Percentiles rank a stretch among this genome's conserved stretches.
Evolutionary conservation across 2,113 vertebrate species (phyloP).

Genomic region (Bubo scandiacus): DNA sequence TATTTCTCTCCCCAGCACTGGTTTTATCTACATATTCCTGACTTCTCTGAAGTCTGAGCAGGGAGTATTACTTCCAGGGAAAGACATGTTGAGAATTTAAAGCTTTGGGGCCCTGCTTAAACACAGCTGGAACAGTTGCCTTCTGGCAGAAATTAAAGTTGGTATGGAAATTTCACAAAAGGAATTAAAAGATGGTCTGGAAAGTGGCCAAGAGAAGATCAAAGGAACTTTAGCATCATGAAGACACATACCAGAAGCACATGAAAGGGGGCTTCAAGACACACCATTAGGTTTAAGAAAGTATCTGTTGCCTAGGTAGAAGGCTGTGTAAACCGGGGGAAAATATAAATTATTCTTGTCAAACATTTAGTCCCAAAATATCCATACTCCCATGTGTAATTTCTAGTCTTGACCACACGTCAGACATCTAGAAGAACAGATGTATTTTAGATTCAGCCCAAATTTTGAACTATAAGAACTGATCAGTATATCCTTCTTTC

Average conservation of each 20-base stretch:
- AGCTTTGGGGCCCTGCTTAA: background rate
- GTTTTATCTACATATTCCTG: background rate
- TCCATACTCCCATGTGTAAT: background rate
- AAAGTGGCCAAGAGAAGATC: slow-evolving; percentile 23
- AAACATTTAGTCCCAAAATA: background rate
- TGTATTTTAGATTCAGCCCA: background rate
- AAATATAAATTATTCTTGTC: background rate
- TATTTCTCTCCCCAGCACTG: background rate
- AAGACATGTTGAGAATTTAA: background rate
- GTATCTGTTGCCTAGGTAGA: background rate
- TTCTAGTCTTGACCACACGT: background rate
- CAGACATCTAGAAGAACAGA: background rate
- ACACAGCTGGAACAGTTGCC: background rate
- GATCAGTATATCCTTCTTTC: background rate
- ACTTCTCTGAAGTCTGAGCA: background rate
- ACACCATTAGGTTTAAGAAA: background rate
- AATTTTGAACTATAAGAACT: background rate
- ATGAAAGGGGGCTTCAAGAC: background rate
- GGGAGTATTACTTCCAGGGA: background rate
- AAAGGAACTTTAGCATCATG: slow-evolving; percentile 21
- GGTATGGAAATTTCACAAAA: slow-evolving; percentile 19
- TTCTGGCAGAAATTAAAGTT: slow-evolving; percentile 30
- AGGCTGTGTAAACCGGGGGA: background rate
- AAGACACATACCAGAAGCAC: background rate
- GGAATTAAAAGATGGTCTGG: slow-evolving; percentile 26